Percentiles rank a stretch among this genome's conserved stretches.
Conservation (phyloP, 2,888 invertebrate species). For the Chrysotoxum bicinctum region DNA sequence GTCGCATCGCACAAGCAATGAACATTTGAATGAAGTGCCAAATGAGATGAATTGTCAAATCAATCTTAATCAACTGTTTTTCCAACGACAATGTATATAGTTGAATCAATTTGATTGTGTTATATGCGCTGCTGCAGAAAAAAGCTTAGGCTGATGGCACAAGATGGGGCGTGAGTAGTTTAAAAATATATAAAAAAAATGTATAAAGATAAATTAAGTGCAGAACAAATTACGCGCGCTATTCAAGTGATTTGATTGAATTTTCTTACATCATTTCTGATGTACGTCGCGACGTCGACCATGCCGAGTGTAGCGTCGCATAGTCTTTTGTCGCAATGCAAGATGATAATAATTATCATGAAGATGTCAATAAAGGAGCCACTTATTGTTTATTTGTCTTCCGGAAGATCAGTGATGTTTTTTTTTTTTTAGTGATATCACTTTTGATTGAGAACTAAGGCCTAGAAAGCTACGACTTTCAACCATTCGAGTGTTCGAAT, state of each 20-base stretch:
- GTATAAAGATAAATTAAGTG: slow-evolving; percentile 10
- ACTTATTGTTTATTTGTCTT: neutral
- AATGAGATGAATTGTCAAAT: slow-evolving; percentile 71
- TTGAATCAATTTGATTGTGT: slow-evolving; percentile 60
- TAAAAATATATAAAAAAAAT: neutral
- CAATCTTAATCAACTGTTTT: slow-evolving; percentile 71
- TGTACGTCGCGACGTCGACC: neutral
- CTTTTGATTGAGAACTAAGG: no score
- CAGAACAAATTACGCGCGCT: slow-evolving; percentile 4
- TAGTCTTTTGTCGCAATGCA: neutral
- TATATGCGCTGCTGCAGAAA: neutral
- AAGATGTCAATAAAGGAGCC: neutral
- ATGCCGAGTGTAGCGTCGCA: neutral
- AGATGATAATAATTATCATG: neutral
- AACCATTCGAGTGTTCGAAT: no score
- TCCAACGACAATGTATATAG: slow-evolving; percentile 30
- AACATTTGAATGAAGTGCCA: slow-evolving; percentile 69
- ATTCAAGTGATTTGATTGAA: slow-evolving; percentile 49
- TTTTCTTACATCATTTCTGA: slow-evolving; percentile 1
- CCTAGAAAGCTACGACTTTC: no score
- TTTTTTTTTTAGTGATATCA: neutral
- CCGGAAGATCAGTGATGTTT: neutral
- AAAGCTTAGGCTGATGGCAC: neutral
- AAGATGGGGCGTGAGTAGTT: neutral
- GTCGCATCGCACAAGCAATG: slow-evolving; percentile 29